A percentile compares a stretch with the other conserved stretches of the same genome.
phyloP scores from a whole-genome alignment of 2,113 vertebrate species.

The Ptilorrhoa leucosticta region DNA sequence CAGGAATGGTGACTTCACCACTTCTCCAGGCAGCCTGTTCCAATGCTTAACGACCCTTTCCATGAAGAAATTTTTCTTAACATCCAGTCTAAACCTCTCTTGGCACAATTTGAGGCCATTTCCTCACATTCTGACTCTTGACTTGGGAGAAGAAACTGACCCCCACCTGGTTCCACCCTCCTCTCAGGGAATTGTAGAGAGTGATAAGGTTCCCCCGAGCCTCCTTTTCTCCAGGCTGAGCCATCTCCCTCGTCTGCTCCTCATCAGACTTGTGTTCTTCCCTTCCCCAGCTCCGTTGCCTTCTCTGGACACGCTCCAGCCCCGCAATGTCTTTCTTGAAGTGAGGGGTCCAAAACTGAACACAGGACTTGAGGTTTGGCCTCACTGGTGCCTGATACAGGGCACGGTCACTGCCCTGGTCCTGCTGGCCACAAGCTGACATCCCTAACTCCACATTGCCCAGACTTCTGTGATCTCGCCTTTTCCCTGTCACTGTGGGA shows the following conservation, averaged over 20 bases:
- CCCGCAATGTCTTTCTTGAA: background rate
- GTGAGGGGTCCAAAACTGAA: background rate
- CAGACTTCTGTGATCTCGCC: background rate
- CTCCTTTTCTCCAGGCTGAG: background rate
- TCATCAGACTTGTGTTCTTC: background rate
- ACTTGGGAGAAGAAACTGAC: background rate
- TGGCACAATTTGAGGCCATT: background rate
- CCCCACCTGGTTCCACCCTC: background rate
- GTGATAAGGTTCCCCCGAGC: accelerated
- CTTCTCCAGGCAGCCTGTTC: background rate
- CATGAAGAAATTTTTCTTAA: background rate
- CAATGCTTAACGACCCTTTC: background rate
- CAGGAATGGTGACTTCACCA: background rate
- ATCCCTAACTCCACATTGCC: background rate
- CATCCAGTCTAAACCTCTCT: background rate
- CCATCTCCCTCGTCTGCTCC: background rate
- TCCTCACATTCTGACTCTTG: too few species aligned
- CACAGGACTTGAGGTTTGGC: background rate
- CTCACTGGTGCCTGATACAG: background rate
- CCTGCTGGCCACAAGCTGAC: background rate
- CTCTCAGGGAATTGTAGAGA: too few species aligned
- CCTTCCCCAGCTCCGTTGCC: background rate
- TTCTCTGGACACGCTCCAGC: background rate
- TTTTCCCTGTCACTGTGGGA: background rate
- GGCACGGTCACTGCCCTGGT: too few species aligned